phyloP scores from a whole-genome alignment of 2,113 vertebrate genomes.

The Panthera leo region DNA sequence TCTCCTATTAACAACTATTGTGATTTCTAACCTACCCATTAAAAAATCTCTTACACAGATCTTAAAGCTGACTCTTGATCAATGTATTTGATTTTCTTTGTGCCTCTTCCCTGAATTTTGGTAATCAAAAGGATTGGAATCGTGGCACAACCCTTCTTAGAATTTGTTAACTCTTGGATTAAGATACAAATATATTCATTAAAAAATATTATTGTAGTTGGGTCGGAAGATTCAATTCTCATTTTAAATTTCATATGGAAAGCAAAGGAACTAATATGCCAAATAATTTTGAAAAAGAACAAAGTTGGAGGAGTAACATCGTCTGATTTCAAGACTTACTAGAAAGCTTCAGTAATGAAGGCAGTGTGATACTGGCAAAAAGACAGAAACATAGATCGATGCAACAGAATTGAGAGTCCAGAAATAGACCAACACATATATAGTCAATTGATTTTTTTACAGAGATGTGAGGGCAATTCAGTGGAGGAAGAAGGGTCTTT shows the following conservation, averaged over 20 bases:
- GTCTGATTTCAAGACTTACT: neutral
- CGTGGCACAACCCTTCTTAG: neutral
- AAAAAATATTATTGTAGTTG: neutral
- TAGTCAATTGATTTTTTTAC: neutral
- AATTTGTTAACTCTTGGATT: neutral
- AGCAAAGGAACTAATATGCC: neutral
- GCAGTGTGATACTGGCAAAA: neutral
- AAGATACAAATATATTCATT: neutral
- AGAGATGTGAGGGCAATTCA: neutral
- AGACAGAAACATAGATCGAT: neutral
- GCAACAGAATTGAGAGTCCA: neutral
- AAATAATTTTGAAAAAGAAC: constrained; percentile 12
- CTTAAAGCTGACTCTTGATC: neutral
- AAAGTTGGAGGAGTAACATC: neutral
- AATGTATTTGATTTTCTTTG: neutral
- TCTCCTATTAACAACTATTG: neutral
- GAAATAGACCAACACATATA: neutral
- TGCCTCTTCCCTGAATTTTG: neutral
- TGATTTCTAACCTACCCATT: neutral
- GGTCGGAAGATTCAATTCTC: neutral
- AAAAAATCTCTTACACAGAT: neutral
- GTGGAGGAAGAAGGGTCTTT: neutral
- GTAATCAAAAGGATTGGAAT: neutral
- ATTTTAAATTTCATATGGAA: constrained; percentile 33
- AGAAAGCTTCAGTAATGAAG: neutral